Base-by-base conservation (phyloP, 2,113 vertebrate species). In the Conger conger region DNA sequence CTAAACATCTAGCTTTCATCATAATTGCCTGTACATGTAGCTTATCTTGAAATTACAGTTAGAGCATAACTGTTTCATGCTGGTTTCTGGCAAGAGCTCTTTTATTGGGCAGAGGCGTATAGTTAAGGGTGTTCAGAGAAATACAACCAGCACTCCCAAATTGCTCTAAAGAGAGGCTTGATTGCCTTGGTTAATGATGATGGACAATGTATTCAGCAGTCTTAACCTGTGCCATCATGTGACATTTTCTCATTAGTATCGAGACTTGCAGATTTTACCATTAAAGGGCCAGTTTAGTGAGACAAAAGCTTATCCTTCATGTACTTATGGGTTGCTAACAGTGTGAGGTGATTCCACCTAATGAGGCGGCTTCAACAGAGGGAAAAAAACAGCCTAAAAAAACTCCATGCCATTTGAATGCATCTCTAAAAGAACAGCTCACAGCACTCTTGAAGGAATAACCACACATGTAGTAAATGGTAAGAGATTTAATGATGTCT, bases 151-250 rank as follows among this genome's bases (percentile, higher is more conserved):
- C 33, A 23, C 79, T 45, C 54, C 2, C 0, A 20, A 27, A 37
- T 76, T 35, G 80, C 42, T 38, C 45, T 35, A 3, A 42, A 42
- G 6, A 42, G 37, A 23, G 4, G 3, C 36, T 84, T 81, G 85
- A 85, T 23, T 53, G 83, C 60, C 36, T 60, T 76, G 60, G 73
- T 60, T 87, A 88, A 87, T 85, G 85, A 40, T 88, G 86, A 88
- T 79, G 83, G 85, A 88, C 86, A 86, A 83, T 84, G 45, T 40
- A 77, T 73, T 76, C 33, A 86, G 78, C 82, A 82, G 38, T 82
- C 50, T 81, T 57, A 80, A 50, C 53, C 63, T 76, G 50, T 33
- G 42, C 37, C 73, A 42, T 80, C 40, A 79, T 13, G 23, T 50
- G 36, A 82, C 76, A 79, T 76, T 79, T 81, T 30, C 15, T 80